Evolutionary conservation across 2,113 vertebrate genomes (phyloP).

Genomic region (Elephas maximus): DNA sequence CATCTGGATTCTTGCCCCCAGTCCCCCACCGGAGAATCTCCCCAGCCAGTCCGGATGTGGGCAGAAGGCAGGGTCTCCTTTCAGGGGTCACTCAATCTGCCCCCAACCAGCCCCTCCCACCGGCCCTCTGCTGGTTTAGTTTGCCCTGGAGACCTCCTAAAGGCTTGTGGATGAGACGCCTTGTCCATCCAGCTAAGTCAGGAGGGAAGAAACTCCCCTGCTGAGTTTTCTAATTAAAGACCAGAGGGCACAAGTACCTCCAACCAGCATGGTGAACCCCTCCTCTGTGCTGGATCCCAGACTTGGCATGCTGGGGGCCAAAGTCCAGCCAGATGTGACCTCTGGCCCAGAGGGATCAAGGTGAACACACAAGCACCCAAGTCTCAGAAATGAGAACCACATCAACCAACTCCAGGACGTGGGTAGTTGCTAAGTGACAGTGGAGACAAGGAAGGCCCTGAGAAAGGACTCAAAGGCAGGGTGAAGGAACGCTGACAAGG

Average conservation of each 20-base stretch:
- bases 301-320: background rate
- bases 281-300: background rate
- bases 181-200: background rate
- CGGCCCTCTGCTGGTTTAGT: background rate
- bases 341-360: background rate
- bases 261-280: accelerated
- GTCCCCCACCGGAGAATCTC: background rate
- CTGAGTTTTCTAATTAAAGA: background rate
- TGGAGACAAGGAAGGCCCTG: accelerated
- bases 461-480: background rate
- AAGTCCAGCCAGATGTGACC: accelerated
- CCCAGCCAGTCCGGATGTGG: background rate
- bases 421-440: background rate
- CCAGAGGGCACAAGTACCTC: background rate
- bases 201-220: accelerated
- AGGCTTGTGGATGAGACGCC: background rate
- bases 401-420: background rate
- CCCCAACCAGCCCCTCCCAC: background rate
- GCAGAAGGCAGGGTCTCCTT: background rate
- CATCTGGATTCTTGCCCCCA: constrained; percentile 63
- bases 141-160: background rate
- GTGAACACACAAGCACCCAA: background rate
- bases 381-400: accelerated
- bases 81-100: constrained; percentile 33
- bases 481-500: accelerated